Conservation (phyloP, 2,888 invertebrate species). For the Nipponacmea schrenckii region DNA sequence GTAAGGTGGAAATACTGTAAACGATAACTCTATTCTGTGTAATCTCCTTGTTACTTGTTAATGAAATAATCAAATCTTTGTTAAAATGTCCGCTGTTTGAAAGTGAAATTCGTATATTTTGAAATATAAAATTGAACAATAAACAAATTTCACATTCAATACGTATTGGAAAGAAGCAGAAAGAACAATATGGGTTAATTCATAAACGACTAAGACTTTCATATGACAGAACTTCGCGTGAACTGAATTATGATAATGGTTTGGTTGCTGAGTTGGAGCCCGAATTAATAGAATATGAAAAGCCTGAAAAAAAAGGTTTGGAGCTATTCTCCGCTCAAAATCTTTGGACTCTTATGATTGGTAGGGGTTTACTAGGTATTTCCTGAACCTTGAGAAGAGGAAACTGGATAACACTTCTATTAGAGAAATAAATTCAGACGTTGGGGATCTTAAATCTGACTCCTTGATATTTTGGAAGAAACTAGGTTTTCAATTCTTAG, state of each 20-base stretch:
- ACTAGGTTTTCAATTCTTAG: constrained; percentile 10
- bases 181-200: neutral
- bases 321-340: neutral
- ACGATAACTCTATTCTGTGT: neutral
- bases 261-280: neutral
- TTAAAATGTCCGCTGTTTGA: neutral
- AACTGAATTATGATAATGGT: neutral
- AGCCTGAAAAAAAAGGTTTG: neutral
- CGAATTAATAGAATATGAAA: neutral
- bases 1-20: neutral
- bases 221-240: neutral
- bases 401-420: constrained; percentile 16
- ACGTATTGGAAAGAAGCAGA: neutral
- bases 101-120: neutral
- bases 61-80: neutral
- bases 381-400: constrained; percentile 15
- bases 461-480: constrained; percentile 11
- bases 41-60: too few relatives aligned
- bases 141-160: neutral
- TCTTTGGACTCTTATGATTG: neutral
- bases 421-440: neutral
- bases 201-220: neutral
- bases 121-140: neutral
- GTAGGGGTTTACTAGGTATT: constrained; percentile 5
- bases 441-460: neutral